Percentiles rank a stretch among this genome's conserved stretches.
These are phyloP conservation scores for Trachymyrmex cornetzi DNA, from an alignment of 1,140 invertebrate genomes.

Conservation along the genomic window DNA sequence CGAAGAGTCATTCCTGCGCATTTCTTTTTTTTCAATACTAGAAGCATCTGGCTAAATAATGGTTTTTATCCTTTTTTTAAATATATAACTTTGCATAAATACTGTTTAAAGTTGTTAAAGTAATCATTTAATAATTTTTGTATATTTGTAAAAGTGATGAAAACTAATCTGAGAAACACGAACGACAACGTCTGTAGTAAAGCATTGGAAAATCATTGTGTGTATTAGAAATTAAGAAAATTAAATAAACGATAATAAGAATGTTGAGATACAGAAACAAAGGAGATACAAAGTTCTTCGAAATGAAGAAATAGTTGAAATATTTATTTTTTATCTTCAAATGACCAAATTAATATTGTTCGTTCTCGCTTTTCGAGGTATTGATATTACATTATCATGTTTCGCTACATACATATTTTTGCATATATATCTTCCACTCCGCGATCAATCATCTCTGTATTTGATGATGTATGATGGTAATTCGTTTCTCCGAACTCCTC, in stretches of 20 bases:
- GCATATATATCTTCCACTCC: slow-evolving; percentile 1
- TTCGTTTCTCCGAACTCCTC: slow-evolving; percentile 22
- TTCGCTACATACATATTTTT: background rate
- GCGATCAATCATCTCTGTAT: slow-evolving; percentile 25
- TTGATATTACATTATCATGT: slow-evolving; percentile 8
- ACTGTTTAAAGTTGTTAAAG: no score
- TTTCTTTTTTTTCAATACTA: no score
- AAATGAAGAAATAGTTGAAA: background rate
- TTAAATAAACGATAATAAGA: background rate
- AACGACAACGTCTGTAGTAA: no score
- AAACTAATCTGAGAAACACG: no score
- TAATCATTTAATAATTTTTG: no score
- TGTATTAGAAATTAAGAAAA: background rate
- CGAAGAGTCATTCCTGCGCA: no score
- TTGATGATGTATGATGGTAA: slow-evolving; percentile 19
- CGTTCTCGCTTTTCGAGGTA: background rate
- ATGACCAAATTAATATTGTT: slow-evolving; percentile 7
- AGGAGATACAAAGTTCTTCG: background rate
- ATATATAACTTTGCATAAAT: no score
- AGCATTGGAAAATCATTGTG: no score
- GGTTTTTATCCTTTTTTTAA: no score
- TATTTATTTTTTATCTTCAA: background rate
- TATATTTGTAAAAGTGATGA: no score
- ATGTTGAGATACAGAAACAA: background rate
- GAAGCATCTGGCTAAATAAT: no score